Evolutionary conservation across 2,797 vertebrate genomes (phyloP).

Genomic region (Coendou prehensilis): DNA sequence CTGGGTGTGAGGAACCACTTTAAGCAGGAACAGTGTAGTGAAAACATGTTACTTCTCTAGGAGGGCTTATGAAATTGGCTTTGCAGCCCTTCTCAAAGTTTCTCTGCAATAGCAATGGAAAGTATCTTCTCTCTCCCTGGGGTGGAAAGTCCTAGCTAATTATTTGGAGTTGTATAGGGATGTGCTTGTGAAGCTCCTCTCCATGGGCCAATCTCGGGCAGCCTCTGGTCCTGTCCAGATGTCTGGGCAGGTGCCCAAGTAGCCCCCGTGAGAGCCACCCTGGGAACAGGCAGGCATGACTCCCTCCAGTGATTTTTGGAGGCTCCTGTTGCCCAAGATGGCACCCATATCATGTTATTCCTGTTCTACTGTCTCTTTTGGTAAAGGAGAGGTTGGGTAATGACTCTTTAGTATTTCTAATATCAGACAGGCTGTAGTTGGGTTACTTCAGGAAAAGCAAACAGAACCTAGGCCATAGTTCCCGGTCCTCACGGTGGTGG

Average conservation of each 20-base stretch:
- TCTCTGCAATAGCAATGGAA: slow-evolving; percentile 30
- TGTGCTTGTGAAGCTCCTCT: accelerated
- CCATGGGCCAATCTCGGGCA: neutral
- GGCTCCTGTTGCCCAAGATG: neutral
- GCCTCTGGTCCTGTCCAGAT: neutral
- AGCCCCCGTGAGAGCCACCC: too few relatives aligned
- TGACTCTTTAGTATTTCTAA: neutral
- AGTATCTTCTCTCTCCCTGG: neutral
- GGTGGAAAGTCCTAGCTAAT: neutral
- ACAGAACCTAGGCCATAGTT: neutral
- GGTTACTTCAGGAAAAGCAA: neutral
- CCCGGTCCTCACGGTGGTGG: neutral
- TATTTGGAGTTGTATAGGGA: neutral
- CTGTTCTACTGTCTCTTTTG: neutral
- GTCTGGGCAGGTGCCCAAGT: accelerated
- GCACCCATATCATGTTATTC: neutral
- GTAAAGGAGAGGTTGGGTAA: neutral
- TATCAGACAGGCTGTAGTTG: neutral
- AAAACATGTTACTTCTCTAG: slow-evolving; percentile 65
- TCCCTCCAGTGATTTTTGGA: neutral
- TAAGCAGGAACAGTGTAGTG: slow-evolving; percentile 60
- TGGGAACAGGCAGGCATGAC: neutral
- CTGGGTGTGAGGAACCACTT: slow-evolving; percentile 57
- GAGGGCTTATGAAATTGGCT: slow-evolving; percentile 58
- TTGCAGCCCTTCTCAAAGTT: slow-evolving; percentile 32